Percentiles rank a stretch among this genome's conserved stretches.
Evolutionary conservation across 2,113 vertebrate species (phyloP).

Genomic region (Tapirus terrestris): DNA sequence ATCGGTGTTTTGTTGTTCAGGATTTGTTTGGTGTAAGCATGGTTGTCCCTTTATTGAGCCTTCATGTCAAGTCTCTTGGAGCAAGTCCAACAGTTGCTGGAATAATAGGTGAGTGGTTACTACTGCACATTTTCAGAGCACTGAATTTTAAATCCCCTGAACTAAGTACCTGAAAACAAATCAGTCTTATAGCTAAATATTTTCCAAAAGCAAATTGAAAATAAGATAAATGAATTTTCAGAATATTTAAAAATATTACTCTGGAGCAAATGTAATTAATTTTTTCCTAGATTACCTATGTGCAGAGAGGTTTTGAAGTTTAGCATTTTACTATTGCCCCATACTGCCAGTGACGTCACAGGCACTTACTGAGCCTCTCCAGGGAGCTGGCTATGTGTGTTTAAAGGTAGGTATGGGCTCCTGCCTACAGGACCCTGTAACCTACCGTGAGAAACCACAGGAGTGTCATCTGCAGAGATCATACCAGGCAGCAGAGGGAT

Average conservation of each 20-base stretch:
- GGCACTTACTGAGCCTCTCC: background rate
- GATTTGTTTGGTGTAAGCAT: slow-evolving; percentile 98
- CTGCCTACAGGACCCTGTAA: background rate
- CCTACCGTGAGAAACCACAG: background rate
- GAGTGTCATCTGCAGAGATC: background rate
- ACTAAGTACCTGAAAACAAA: background rate
- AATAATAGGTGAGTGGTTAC: slow-evolving; percentile 90
- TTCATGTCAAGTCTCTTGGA: slow-evolving; percentile 95
- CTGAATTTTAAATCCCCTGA: background rate
- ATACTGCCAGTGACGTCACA: background rate
- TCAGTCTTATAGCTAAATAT: background rate
- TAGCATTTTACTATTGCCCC: background rate
- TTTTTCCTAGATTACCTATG: background rate
- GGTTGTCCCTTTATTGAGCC: slow-evolving; percentile 95
- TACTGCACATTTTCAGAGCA: background rate
- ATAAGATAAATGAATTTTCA: background rate
- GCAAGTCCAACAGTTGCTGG: slow-evolving; percentile 94
- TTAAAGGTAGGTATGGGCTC: background rate
- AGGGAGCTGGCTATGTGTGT: background rate
- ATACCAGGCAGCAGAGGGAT: background rate
- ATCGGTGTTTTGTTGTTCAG: slow-evolving; percentile 83
- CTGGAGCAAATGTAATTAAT: background rate
- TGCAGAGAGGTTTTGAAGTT: background rate
- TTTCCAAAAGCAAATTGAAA: background rate
- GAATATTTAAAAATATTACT: background rate